Evolutionary conservation across 2,888 invertebrate genomes (phyloP).

Genomic region (Capitulum mitella): DNA sequence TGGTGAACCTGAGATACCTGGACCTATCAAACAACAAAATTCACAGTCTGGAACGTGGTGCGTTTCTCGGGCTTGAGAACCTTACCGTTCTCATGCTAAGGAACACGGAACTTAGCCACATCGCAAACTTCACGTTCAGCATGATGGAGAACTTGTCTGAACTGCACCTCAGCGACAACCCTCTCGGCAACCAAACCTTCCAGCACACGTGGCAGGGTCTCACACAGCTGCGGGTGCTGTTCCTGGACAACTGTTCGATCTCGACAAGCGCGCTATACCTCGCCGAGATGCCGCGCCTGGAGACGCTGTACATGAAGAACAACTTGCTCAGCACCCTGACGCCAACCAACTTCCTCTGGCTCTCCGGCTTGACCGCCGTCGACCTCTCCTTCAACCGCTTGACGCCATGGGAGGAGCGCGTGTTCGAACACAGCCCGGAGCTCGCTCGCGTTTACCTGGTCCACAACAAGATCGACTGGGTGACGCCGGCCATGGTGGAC

Average conservation of each 20-base stretch:
- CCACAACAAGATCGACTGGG: neutral
- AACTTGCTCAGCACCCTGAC: neutral
- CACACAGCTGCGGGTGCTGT: neutral
- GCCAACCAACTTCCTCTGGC: neutral
- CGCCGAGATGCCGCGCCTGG: neutral
- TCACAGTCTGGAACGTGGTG: neutral
- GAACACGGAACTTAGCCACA: neutral
- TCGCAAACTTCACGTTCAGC: neutral
- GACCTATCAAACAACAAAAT: slow-evolving; percentile 1
- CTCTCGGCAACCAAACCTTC: neutral
- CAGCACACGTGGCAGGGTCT: neutral
- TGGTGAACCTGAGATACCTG: neutral
- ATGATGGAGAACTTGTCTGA: neutral
- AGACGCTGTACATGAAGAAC: neutral
- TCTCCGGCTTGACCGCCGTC: neutral
- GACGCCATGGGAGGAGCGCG: neutral
- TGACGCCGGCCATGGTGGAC: neutral
- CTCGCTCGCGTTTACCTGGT: neutral
- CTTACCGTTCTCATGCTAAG: neutral
- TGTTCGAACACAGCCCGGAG: neutral
- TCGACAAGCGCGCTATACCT: neutral
- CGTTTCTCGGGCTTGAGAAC: slow-evolving; percentile 1
- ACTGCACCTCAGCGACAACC: neutral
- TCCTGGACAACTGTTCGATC: neutral
- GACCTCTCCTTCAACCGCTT: neutral